A percentile compares a stretch with the other conserved stretches of the same genome.
phyloP scores from a whole-genome alignment of 2,113 vertebrate genomes.

The Podocnemis expansa region DNA sequence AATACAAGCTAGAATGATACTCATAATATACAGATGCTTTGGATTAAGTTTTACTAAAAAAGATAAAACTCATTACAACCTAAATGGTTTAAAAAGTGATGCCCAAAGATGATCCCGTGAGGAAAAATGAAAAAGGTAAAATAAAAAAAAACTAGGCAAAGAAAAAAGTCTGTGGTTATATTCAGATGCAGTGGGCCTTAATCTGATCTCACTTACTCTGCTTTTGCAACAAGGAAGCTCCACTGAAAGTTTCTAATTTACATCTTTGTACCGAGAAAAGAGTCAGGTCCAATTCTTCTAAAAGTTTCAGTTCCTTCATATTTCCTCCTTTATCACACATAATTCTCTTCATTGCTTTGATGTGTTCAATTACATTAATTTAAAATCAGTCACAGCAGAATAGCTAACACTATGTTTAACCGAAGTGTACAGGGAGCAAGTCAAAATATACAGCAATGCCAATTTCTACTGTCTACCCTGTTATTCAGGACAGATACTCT shows the following conservation, averaged over 20 bases:
- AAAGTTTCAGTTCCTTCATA: neutral
- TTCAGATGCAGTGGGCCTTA: neutral
- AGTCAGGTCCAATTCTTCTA: neutral
- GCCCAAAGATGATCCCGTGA: neutral
- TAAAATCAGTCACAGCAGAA: slow-evolving; percentile 51
- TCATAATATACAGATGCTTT: slow-evolving; percentile 26
- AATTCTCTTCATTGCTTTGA: slow-evolving; percentile 38
- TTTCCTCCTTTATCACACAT: neutral
- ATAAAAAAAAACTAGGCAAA: neutral
- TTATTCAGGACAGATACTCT: slow-evolving; percentile 75
- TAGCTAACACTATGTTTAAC: slow-evolving; percentile 53
- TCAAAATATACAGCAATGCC: slow-evolving; percentile 60
- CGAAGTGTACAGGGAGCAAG: slow-evolving; percentile 46
- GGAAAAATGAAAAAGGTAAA: neutral
- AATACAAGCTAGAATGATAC: slow-evolving; percentile 20
- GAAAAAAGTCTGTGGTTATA: neutral
- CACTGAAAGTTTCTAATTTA: neutral
- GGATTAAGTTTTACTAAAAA: slow-evolving; percentile 41
- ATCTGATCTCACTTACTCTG: neutral
- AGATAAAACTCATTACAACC: neutral
- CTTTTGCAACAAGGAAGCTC: neutral
- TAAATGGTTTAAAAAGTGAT: neutral
- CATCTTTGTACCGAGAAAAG: neutral
- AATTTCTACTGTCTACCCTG: slow-evolving; percentile 53
- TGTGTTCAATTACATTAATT: slow-evolving; percentile 55